A percentile compares a stretch with the other conserved stretches of the same genome.
Evolutionary conservation across 2,797 vertebrate species (phyloP).

Genomic region (Anisognathus igniventris): DNA sequence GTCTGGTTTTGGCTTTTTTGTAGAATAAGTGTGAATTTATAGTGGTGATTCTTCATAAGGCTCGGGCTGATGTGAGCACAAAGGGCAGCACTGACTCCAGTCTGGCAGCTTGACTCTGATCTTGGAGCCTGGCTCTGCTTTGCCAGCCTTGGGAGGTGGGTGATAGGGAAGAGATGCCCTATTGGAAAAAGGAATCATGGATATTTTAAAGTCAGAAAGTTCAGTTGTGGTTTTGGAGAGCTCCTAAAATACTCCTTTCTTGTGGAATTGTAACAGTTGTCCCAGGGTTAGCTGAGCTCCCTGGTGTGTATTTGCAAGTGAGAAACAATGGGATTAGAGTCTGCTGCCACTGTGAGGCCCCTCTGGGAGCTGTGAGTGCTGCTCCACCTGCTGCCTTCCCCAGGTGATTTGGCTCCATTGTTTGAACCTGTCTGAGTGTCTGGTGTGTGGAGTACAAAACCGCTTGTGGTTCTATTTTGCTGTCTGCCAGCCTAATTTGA

Average conservation of each 20-base stretch:
- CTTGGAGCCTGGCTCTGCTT: neutral
- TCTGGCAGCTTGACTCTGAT: neutral
- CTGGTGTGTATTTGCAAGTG: neutral
- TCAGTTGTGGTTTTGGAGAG: neutral
- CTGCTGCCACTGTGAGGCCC: neutral
- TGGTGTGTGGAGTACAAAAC: neutral
- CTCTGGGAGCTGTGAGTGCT: neutral
- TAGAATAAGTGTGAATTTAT: neutral
- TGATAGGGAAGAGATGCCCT: neutral
- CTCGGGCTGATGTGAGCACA: neutral
- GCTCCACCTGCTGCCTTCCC: neutral
- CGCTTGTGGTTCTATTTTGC: neutral
- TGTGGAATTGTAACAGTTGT: neutral
- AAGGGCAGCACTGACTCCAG: neutral
- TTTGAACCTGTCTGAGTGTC: neutral
- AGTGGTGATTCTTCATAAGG: neutral
- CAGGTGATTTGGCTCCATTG: neutral
- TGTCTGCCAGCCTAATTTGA: neutral
- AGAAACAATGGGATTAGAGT: neutral
- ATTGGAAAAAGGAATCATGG: neutral
- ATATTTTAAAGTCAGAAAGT: neutral
- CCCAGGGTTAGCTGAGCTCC: neutral
- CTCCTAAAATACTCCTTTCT: neutral
- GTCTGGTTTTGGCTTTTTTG: accelerated
- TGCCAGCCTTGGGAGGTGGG: neutral